phyloP scores from a whole-genome alignment of 2,113 vertebrate genomes.

The Maccullochella peelii region DNA sequence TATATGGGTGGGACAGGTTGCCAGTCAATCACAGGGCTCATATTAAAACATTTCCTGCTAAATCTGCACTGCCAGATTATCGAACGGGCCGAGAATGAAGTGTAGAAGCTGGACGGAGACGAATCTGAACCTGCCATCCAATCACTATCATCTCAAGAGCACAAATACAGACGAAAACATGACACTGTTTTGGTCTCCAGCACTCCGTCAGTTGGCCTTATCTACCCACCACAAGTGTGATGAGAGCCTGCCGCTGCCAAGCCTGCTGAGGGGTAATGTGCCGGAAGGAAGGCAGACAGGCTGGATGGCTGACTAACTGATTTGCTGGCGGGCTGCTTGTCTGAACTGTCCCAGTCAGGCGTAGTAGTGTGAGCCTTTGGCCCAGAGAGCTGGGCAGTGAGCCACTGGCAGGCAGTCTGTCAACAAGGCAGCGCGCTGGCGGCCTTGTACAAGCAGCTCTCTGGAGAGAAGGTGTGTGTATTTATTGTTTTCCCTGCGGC shows the following conservation, averaged over 20 bases:
- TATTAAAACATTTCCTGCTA: background rate
- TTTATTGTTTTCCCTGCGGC: conserved; percentile 43
- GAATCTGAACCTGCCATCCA: conserved; percentile 4
- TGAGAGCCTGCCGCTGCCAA: conserved; percentile 31
- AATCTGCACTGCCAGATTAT: background rate
- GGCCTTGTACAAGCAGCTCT: conserved; percentile 27
- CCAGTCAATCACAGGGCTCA: no score
- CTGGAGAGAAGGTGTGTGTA: conserved; percentile 36
- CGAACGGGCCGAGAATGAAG: background rate
- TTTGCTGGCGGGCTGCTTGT: conserved; percentile 34
- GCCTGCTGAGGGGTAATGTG: background rate
- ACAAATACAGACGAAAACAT: background rate
- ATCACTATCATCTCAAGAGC: background rate
- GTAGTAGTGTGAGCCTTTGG: conserved; percentile 42
- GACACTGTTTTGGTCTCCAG: background rate
- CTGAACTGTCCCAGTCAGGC: conserved; percentile 31
- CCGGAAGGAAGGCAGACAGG: background rate
- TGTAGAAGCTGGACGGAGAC: accelerated
- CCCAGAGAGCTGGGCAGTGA: conserved; percentile 38
- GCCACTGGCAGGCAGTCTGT: conserved; percentile 62
- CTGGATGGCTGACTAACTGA: conserved; percentile 40
- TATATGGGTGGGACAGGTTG: no score
- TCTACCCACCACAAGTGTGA: conserved; percentile 25
- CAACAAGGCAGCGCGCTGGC: conserved; percentile 54
- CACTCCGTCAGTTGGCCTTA: conserved; percentile 19